Percentiles rank a stretch among this genome's conserved stretches.
phyloP scores from a whole-genome alignment of 2,113 vertebrate species.

The Pontoporia blainvillei region DNA sequence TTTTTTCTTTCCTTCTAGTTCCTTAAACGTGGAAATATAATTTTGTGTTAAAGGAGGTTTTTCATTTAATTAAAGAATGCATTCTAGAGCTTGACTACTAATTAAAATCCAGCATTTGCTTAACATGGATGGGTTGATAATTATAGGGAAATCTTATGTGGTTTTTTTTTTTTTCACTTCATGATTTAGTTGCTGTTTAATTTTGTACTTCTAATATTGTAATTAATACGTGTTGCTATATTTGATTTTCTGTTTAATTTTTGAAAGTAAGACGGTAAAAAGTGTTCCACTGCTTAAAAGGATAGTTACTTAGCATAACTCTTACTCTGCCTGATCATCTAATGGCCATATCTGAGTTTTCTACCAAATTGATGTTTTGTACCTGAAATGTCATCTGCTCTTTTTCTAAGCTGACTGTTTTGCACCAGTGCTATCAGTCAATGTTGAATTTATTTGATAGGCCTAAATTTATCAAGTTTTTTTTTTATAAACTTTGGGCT shows the following conservation, averaged over 20 bases:
- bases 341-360: not conserved
- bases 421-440: not conserved
- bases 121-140: constrained; percentile 31
- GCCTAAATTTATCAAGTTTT: not conserved
- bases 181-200: constrained; percentile 20
- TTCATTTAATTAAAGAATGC: constrained; percentile 58
- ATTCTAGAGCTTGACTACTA: constrained; percentile 36
- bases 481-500: not conserved
- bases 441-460: not conserved
- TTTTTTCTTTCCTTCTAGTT: not conserved
- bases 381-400: not conserved
- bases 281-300: not conserved
- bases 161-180: not conserved
- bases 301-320: not conserved
- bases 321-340: not conserved
- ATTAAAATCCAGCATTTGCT: constrained; percentile 65
- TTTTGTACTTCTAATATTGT: not conserved
- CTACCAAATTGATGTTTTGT: not conserved
- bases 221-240: not conserved
- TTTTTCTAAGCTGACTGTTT: not conserved
- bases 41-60: constrained; percentile 36
- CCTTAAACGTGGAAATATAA: constrained; percentile 29
- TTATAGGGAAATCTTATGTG: not conserved
- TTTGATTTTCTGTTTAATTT: constrained; percentile 39
- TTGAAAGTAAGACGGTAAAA: not conserved